Base-by-base conservation (phyloP, 2,797 vertebrate genomes). In the Tachyglossus aculeatus region DNA sequence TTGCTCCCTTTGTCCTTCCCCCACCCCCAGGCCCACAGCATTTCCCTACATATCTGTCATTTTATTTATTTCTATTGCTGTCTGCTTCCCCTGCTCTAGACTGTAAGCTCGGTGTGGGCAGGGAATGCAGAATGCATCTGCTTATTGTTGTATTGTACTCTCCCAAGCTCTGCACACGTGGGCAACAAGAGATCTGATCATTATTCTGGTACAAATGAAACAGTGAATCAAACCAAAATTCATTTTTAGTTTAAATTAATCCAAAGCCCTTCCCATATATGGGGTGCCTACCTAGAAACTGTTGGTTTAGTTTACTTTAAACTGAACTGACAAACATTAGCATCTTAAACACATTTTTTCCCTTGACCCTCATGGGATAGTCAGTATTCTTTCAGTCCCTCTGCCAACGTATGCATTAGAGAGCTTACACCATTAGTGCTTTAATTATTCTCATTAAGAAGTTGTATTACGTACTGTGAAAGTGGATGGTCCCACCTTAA, bases 231-330 rank as follows among this genome's bases (percentile, higher is more conserved):
- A 47, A 14, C 4, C 37, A 45, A 58, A 72, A 1, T 44, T 66
- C 32, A 56, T 48, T 64, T 60, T 64, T 64, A 10, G 7, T 38
- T 55, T 60, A 56, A 80, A 27, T 27, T 45, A 67, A 48, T 29
- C n/a, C 55, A 55, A 47, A 22, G 18, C 7, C 21, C 40, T 33
- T 43, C 25, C 7, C 6, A 18, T 51, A 15, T 12, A 33, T 1
- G 32, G 31, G 44, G 1, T 24, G 64, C 47, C 0, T 69, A 27
- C 67, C 59, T 67, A 62, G 19, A 71, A 52, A 53, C 2, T 14
- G 4, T 15, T 47, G 2, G 22, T n/a, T 56, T 29, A 40, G 37
- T 57, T 60, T 63, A 36, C 19, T 36, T 61, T 38, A 19, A 19
- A 15, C 50, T 32, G 53, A 37, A 54, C 57, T 38, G 18, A 4